Conservation (phyloP, 2,888 invertebrate species). For the Chymomyza procnemis region DNA sequence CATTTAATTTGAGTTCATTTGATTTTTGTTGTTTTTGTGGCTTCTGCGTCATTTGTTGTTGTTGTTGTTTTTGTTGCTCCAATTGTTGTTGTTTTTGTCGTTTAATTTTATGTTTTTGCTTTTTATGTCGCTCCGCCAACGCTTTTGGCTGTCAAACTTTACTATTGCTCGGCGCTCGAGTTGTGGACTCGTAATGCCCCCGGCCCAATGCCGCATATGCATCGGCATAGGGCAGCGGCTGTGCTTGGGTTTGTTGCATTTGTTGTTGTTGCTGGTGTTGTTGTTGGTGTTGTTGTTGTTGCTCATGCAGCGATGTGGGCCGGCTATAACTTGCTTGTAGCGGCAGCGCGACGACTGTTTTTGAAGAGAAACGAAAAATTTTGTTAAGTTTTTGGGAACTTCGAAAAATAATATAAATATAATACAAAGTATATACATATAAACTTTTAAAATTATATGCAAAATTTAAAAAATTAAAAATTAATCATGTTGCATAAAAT, state of each 20-base stretch:
- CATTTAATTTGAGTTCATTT: slow-evolving; percentile 78
- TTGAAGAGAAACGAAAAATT: slow-evolving; percentile 1
- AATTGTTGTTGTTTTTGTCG: slow-evolving; percentile 44
- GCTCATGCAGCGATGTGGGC: slow-evolving; percentile 77
- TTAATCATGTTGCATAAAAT: too few relatives aligned
- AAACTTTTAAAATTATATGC: too few relatives aligned
- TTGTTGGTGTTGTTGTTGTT: slow-evolving; percentile 33
- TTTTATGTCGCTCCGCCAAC: slow-evolving; percentile 52
- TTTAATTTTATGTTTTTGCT: slow-evolving; percentile 73
- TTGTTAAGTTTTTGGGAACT: neutral
- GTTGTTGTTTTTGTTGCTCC: slow-evolving; percentile 47
- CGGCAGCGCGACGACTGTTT: slow-evolving; percentile 77
- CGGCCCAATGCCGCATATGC: slow-evolving; percentile 78
- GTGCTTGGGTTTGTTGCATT: slow-evolving; percentile 29
- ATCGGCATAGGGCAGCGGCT: slow-evolving; percentile 73
- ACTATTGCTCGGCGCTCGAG: slow-evolving; percentile 68
- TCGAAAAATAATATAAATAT: too few relatives aligned
- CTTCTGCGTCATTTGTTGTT: slow-evolving; percentile 46
- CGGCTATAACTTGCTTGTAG: slow-evolving; percentile 79
- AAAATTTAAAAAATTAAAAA: too few relatives aligned
- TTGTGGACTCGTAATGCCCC: slow-evolving; percentile 76
- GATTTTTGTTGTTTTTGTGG: slow-evolving; percentile 71
- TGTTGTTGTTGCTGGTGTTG: neutral
- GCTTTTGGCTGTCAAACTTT: slow-evolving; percentile 68
- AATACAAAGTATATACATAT: too few relatives aligned